Conservation (phyloP, 2,888 invertebrate species). For the Lamellibrachia satsuma region DNA sequence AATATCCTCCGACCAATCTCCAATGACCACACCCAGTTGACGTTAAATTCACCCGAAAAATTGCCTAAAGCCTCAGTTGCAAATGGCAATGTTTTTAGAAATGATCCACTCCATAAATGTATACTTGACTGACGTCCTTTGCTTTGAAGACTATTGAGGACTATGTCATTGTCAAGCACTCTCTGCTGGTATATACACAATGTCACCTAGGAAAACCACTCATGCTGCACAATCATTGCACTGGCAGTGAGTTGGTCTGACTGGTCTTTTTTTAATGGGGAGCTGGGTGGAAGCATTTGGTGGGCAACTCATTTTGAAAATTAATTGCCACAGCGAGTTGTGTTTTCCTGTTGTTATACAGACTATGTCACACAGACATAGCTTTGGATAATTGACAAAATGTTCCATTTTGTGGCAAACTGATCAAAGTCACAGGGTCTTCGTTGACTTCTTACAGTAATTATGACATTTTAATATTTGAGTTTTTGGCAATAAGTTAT, state of each 20-base stretch:
- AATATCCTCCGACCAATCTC: background rate
- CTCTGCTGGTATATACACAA: background rate
- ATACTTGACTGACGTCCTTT: background rate
- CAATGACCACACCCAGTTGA: background rate
- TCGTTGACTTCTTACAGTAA: background rate
- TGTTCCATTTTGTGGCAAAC: too few species aligned
- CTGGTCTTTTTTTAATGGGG: background rate
- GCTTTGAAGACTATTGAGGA: background rate
- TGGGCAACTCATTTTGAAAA: background rate
- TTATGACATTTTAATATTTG: too few species aligned
- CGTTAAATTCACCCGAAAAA: background rate
- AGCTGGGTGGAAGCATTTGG: background rate
- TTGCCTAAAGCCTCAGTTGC: background rate
- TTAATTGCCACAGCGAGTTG: background rate
- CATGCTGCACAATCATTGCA: background rate
- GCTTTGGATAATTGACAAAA: background rate
- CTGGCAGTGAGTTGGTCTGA: background rate
- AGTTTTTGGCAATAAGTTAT: too few species aligned
- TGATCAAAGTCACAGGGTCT: background rate
- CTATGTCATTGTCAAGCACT: background rate
- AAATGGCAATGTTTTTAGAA: background rate
- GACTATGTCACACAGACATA: background rate
- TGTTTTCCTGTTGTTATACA: background rate
- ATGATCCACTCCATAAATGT: background rate
- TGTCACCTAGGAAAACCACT: slow-evolving; percentile 3